Evolutionary conservation across 2,113 vertebrate genomes (phyloP).

Genomic region (Sula dactylatra): DNA sequence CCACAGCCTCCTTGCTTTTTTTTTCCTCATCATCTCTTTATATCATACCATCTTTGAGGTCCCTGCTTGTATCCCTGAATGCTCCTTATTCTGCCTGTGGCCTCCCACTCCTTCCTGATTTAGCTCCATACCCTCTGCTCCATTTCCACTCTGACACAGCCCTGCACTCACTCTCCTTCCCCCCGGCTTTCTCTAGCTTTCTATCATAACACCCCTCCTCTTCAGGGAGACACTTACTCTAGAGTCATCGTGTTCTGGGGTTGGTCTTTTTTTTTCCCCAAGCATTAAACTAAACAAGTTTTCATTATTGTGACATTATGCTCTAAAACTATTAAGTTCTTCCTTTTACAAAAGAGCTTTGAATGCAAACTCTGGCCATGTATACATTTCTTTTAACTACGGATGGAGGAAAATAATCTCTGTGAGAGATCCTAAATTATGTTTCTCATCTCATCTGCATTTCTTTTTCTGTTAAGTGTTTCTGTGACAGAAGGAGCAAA

Average conservation of each 20-base stretch:
- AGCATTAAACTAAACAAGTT: background rate
- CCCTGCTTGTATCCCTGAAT: background rate
- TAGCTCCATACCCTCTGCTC: background rate
- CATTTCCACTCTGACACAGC: background rate
- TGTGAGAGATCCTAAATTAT: background rate
- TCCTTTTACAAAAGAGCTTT: background rate
- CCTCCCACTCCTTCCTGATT: background rate
- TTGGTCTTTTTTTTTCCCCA: background rate
- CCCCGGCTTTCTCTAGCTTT: background rate
- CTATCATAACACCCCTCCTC: background rate
- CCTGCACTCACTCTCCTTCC: background rate
- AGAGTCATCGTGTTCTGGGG: background rate
- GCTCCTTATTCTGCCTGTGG: background rate
- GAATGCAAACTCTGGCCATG: background rate
- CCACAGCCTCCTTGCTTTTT: background rate
- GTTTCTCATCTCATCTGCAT: background rate
- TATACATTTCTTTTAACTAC: background rate
- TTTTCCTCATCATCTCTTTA: background rate
- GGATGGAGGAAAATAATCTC: background rate
- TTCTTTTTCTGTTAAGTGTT: background rate
- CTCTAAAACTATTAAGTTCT: background rate
- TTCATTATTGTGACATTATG: background rate
- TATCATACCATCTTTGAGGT: background rate
- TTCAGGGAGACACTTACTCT: background rate
- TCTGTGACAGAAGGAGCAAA: background rate